phyloP scores from a whole-genome alignment of 1,140 invertebrate species.

The Pristionchus pacificus region DNA sequence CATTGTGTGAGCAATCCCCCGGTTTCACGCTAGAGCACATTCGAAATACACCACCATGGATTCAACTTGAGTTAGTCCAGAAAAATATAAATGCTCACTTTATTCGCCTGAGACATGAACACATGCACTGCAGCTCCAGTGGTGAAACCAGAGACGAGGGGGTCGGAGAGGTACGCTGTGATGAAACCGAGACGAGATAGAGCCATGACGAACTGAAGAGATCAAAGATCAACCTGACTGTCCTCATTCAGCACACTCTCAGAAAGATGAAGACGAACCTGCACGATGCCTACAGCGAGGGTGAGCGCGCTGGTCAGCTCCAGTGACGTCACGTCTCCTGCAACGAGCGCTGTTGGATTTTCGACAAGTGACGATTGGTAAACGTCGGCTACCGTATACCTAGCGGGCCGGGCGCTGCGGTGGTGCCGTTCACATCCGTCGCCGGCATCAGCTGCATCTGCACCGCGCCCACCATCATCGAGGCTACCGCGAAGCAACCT shows the following conservation, averaged over 20 bases:
- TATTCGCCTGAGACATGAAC: constrained; percentile 49
- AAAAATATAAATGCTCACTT: too few species aligned
- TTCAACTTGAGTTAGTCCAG: too few species aligned
- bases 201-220: constrained; percentile 49
- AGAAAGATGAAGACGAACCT: constrained; percentile 36
- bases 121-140: constrained; percentile 55
- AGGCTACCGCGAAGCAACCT: constrained; percentile 54
- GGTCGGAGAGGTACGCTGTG: constrained; percentile 55
- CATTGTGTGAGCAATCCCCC: too few species aligned
- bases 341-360: constrained; percentile 11
- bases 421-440: background rate
- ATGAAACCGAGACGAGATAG: constrained; percentile 51
- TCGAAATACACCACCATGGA: too few species aligned
- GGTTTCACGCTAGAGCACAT: too few species aligned
- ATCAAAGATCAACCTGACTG: constrained; percentile 21
- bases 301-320: constrained; percentile 49
- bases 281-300: constrained; percentile 46
- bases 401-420: too few species aligned
- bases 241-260: constrained; percentile 16
- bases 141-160: constrained; percentile 54
- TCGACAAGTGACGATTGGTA: too few species aligned
- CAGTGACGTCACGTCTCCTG: constrained; percentile 40
- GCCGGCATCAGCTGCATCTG: constrained; percentile 22
- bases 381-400: too few species aligned
- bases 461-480: constrained; percentile 52